These are phyloP conservation scores for Epinephelus lanceolatus DNA, from an alignment of 2,113 vertebrate species.

Conservation along the genomic window DNA sequence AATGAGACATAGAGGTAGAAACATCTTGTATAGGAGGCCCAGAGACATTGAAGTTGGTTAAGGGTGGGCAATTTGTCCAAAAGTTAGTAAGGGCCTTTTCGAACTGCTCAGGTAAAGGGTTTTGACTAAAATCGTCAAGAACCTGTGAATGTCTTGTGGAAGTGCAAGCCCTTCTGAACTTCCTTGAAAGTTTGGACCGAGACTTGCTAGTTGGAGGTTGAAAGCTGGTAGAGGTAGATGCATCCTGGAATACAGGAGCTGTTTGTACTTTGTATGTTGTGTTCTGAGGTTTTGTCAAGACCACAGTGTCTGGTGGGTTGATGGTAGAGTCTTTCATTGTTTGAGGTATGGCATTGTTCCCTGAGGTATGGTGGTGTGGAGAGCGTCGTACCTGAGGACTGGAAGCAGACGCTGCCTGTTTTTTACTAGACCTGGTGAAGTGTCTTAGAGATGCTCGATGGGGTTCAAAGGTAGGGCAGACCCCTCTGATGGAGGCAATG, in stretches of 20 bases:
- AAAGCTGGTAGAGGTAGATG: background rate
- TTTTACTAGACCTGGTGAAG: rapidly evolving
- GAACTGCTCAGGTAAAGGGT: background rate
- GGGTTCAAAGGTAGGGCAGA: background rate
- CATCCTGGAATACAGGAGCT: background rate
- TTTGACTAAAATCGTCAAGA: background rate
- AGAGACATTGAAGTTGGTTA: background rate
- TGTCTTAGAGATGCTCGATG: background rate
- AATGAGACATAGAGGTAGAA: background rate
- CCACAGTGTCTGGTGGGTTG: background rate
- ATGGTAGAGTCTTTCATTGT: background rate
- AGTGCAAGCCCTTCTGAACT: background rate
- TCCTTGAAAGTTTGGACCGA: constrained; percentile 26
- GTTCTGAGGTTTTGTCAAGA: background rate
- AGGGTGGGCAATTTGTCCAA: background rate
- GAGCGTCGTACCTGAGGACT: background rate
- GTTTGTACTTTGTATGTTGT: background rate
- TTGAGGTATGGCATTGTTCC: background rate
- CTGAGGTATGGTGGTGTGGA: background rate
- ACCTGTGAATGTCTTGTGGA: background rate
- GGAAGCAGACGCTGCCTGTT: background rate
- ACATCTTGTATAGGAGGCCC: background rate
- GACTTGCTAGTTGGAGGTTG: background rate
- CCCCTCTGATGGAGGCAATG: background rate
- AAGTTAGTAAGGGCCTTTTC: background rate